Percentiles rank a stretch among this genome's conserved stretches.
phyloP scores from a whole-genome alignment of 2,113 vertebrate species.

The Albula goreensis region DNA sequence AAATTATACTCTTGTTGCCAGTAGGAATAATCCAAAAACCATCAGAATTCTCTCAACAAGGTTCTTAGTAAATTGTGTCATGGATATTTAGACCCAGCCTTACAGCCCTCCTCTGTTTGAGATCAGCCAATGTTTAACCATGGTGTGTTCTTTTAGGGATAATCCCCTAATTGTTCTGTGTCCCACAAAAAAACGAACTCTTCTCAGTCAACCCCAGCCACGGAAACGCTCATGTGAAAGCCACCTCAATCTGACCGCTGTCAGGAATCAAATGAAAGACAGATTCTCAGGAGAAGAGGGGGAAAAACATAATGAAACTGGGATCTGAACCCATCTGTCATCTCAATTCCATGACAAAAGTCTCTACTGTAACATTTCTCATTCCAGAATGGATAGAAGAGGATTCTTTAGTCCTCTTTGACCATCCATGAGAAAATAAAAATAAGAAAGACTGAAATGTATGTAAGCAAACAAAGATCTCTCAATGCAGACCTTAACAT shows the following conservation, averaged over 20 bases:
- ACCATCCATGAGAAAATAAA: slow-evolving; percentile 10
- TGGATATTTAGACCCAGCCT: not conserved
- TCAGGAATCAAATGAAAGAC: not conserved
- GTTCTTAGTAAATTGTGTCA: not conserved
- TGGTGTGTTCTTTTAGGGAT: not conserved
- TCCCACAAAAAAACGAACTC: not conserved
- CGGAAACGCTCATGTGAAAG: not conserved
- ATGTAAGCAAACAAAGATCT: slow-evolving; percentile 50
- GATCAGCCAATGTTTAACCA: slow-evolving; percentile 4
- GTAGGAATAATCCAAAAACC: not conserved
- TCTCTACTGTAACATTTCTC: not conserved
- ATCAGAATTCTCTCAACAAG: not conserved
- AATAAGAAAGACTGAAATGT: slow-evolving; percentile 39
- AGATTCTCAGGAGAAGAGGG: not conserved
- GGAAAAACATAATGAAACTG: not conserved
- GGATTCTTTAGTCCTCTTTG: not conserved
- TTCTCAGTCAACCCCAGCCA: not conserved
- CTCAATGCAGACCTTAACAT: slow-evolving; percentile 52
- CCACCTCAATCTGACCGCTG: not conserved
- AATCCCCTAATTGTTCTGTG: not conserved
- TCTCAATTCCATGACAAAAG: not conserved
- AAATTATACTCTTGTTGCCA: not conserved
- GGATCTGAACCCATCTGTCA: not conserved
- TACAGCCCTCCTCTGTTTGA: not conserved
- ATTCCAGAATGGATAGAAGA: not conserved